Conservation (phyloP, 2,797 vertebrate genomes). For the Urosaurus nigricauda region DNA sequence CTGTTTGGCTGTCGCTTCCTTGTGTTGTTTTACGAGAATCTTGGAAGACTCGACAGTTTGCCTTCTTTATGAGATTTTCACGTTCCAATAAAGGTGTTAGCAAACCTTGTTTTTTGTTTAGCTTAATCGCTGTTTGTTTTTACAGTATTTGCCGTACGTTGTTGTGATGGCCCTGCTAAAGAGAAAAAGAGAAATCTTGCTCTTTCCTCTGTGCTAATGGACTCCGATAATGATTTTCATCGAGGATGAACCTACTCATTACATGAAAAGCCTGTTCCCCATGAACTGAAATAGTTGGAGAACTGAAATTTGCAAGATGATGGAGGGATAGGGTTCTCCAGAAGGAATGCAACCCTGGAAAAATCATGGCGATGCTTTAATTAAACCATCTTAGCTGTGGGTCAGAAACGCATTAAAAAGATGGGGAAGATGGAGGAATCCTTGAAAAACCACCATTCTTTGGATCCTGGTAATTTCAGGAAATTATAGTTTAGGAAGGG, state of each 20-base stretch:
- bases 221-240: neutral
- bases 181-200: neutral
- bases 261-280: neutral
- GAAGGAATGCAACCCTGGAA: neutral
- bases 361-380: neutral
- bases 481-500: neutral
- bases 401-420: neutral
- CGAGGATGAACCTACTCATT: neutral
- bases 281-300: neutral
- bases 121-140: neutral
- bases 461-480: constrained; percentile 1
- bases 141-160: neutral
- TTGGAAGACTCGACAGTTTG: too few relatives aligned
- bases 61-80: too few relatives aligned
- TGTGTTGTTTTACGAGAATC: neutral
- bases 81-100: too few relatives aligned
- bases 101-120: neutral
- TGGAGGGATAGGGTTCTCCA: neutral
- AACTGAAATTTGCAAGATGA: neutral
- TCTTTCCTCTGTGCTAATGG: neutral
- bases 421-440: too few relatives aligned
- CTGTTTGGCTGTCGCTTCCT: neutral
- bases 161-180: neutral
- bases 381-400: neutral
- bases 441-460: neutral